phyloP scores from a whole-genome alignment of 2,113 vertebrate genomes.

The Neogobius melanostomus region DNA sequence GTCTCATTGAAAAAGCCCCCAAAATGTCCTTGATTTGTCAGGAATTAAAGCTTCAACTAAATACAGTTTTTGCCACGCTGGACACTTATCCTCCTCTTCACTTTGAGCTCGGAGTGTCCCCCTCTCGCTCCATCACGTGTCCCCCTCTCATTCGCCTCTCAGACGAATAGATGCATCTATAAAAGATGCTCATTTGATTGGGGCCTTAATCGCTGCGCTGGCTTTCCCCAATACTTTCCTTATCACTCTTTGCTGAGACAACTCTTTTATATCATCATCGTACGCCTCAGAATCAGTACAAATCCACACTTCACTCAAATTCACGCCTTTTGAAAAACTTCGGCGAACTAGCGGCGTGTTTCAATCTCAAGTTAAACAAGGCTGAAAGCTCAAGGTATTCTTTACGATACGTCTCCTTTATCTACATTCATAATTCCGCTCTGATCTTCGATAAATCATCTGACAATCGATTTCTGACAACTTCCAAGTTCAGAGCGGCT shows the following conservation, averaged over 20 bases:
- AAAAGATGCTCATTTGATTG: slow-evolving; percentile 59
- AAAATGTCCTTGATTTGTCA: neutral
- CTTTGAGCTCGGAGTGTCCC: slow-evolving; percentile 16
- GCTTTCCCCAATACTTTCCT: slow-evolving; percentile 53
- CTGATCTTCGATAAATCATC: neutral
- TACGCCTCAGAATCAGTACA: slow-evolving; percentile 43
- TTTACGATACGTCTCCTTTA: too few relatives aligned
- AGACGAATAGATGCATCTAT: slow-evolving; percentile 38
- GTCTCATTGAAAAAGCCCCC: neutral
- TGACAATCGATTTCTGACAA: neutral
- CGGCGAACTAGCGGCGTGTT: neutral
- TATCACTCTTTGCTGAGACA: slow-evolving; percentile 45
- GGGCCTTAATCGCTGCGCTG: slow-evolving; percentile 58
- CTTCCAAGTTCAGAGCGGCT: neutral
- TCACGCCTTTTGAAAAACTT: slow-evolving; percentile 20
- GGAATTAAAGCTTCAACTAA: slow-evolving; percentile 4
- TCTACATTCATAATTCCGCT: neutral
- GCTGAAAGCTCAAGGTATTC: too few relatives aligned
- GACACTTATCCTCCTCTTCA: slow-evolving; percentile 48
- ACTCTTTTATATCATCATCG: slow-evolving; percentile 45
- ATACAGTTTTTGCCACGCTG: slow-evolving; percentile 5
- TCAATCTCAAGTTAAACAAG: neutral
- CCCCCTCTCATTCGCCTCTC: slow-evolving; percentile 14
- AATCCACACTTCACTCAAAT: slow-evolving; percentile 60
- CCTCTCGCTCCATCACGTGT: slow-evolving; percentile 16